These are phyloP conservation scores for Ommatoiulus sabulosus DNA, from an alignment of 2,888 invertebrate genomes.

Conservation along the genomic window DNA sequence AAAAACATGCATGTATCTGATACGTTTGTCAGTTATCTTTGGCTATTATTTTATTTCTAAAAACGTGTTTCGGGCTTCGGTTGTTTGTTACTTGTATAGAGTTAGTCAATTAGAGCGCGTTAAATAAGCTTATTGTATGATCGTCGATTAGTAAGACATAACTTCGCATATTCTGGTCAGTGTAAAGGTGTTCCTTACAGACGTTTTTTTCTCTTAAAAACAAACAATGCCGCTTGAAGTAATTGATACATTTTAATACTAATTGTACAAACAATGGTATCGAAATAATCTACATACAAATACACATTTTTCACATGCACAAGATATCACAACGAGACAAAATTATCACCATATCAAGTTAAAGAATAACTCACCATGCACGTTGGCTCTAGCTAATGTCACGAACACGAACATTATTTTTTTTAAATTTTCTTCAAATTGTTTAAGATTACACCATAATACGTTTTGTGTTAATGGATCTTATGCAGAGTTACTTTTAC, in stretches of 20 bases:
- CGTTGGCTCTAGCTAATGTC: no score
- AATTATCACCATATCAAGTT: no score
- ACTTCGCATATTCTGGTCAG: no score
- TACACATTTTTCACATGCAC: not conserved
- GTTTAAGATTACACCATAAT: no score
- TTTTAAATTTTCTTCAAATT: not conserved
- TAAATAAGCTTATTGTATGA: no score
- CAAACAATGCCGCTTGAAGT: not conserved
- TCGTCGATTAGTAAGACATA: no score
- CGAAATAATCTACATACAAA: not conserved
- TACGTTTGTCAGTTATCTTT: not conserved
- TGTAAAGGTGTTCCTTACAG: no score
- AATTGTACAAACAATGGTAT: not conserved
- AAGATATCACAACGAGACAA: not conserved
- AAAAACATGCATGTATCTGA: not conserved
- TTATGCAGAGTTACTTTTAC: not conserved
- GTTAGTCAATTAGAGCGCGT: not conserved
- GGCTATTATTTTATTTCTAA: not conserved
- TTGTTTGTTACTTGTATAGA: not conserved
- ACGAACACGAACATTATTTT: no score
- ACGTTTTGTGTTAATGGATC: no score
- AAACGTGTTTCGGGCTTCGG: not conserved
- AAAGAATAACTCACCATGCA: no score
- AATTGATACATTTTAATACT: not conserved
- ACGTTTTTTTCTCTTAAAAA: no score